Evolutionary conservation across 2,888 invertebrate species (phyloP), one percentile per base, ranked within the genome.

Genomic region (Hypselothyrea guttata): DNA sequence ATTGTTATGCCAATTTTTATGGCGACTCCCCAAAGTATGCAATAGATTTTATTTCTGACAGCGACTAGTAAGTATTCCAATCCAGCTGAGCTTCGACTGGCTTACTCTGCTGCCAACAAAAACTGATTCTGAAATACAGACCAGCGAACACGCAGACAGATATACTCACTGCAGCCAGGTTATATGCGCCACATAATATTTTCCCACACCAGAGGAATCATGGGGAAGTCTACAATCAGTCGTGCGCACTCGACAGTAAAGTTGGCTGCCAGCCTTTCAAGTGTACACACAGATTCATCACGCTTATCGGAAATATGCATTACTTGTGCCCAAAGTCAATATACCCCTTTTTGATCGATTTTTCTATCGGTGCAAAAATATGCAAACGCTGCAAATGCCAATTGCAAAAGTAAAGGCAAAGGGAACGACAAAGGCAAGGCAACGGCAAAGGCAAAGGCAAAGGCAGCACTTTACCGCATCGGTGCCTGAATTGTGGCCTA

Each of bases 341-440:
- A n/a, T n/a, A n/a, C n/a, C n/a, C n/a, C n/a, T 12, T 4, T 31
- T 2, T 9, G 0, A 22, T 22, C 54, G 54, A 38, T 46, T 67
- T 67, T 63, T 59, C 57, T 71, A 49, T 58, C 61, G 79, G 62
- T 72, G 72, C 44, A 64, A 79, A 75, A 61, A 75, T 75, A 75
- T 79, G 75, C 79, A 79, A 57, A 74, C 58, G 47, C 13, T 44
- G 72, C 76, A 45, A 44, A 52, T n/a, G n/a, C n/a, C 35, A 35
- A 15, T 5, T 5, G 22, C 22, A 22, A 22, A 22, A 2, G 22
- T 22, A 11, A n/a, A n/a, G 34, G 30, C 30, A 46, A 28, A 8
- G 40, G 22, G 22, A 22, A 22, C 2, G 22, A 48, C 31, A 27
- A 33, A 41, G 4, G 13, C 30, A 4, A 38, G 44, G n/a, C 35